Conservation (phyloP, 2,113 vertebrate genomes). For the Forbesichthys agassizii region DNA sequence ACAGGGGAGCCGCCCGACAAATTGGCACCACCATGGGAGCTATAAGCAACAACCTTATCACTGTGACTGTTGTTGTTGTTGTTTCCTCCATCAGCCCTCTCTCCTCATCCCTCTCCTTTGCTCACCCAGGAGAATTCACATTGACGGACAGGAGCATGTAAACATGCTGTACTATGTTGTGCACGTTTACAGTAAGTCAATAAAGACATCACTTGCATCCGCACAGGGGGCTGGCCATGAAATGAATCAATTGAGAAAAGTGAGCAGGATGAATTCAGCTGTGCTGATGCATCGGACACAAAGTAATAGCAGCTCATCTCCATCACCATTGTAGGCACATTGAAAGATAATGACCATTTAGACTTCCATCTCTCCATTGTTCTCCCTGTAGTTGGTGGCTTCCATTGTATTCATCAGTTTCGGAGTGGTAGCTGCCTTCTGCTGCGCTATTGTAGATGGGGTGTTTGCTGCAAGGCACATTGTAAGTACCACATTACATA, state of each 20-base stretch:
- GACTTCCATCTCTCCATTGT: constrained; percentile 2
- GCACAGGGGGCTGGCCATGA: no score
- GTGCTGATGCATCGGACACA: not conserved
- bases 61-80: constrained; percentile 8
- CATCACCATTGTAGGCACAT: no score
- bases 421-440: constrained; percentile 96
- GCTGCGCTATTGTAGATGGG: constrained; percentile 96
- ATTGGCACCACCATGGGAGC: constrained; percentile 15
- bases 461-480: constrained; percentile 97
- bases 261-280: not conserved
- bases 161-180: not conserved
- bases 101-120: not conserved
- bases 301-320: not conserved
- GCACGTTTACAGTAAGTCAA: not conserved
- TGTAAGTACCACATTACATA: constrained; percentile 79
- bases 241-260: not conserved
- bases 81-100: not conserved
- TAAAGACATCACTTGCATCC: not conserved
- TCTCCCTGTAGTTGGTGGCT: constrained; percentile 86
- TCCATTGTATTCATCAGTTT: constrained; percentile 99
- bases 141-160: not conserved
- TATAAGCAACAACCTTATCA: constrained; percentile 15
- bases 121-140: constrained; percentile 9
- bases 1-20: constrained; percentile 12
- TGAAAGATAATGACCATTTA: not conserved